Percentiles rank a stretch among this genome's conserved stretches.
Conservation (phyloP, 2,113 vertebrate species). For the Macroglossus sobrinus region DNA sequence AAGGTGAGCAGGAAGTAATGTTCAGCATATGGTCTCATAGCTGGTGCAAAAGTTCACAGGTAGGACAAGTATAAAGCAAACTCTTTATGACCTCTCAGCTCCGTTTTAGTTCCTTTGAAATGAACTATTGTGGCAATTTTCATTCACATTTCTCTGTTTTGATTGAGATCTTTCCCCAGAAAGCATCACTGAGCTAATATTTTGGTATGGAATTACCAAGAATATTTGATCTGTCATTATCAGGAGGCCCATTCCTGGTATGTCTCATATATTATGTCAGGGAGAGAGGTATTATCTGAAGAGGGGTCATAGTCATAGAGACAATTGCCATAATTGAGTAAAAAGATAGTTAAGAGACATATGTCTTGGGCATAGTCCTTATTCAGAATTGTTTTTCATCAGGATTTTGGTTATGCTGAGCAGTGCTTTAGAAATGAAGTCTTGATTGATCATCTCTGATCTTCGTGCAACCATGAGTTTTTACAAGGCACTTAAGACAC, state of each 20-base stretch:
- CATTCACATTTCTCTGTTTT: not conserved
- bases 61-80: not conserved
- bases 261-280: not conserved
- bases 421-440: not conserved
- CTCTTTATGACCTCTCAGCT: not conserved
- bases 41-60: not conserved
- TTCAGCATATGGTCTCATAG: not conserved
- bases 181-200: not conserved
- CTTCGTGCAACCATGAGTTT: not conserved
- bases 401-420: not conserved
- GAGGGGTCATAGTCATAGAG: not conserved
- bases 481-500: not conserved
- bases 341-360: not conserved
- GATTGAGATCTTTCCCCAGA: not conserved
- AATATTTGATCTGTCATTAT: not conserved
- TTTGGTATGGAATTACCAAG: not conserved
- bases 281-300: not conserved
- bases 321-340: not conserved
- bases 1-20: not conserved
- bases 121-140: not conserved
- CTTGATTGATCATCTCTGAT: not conserved
- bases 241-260: not conserved
- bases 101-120: not conserved
- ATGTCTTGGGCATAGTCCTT: not conserved
- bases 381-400: not conserved